Percentiles rank a stretch among this genome's conserved stretches.
Conservation (phyloP, 2,888 invertebrate genomes). For the Drosophila kanekoi region DNA sequence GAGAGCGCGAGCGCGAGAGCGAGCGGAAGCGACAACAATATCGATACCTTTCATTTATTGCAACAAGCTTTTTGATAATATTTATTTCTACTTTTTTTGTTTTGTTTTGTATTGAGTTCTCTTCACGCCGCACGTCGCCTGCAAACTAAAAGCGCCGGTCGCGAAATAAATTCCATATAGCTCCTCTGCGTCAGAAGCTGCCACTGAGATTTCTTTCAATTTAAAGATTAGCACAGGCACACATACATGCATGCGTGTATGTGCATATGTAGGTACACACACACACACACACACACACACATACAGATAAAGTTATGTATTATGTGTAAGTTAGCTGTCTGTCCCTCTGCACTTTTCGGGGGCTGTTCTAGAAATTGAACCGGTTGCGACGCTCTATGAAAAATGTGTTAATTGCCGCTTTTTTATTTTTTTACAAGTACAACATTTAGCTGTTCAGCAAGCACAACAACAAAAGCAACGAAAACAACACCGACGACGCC, state of each 20-base stretch:
- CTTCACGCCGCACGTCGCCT: constrained; percentile 54
- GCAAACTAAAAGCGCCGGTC: constrained; percentile 60
- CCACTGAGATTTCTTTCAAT: constrained; percentile 73
- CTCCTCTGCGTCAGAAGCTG: constrained; percentile 51
- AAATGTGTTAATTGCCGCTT: constrained; percentile 70
- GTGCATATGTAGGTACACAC: background rate
- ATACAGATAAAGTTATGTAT: constrained; percentile 48
- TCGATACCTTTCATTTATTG: constrained; percentile 18
- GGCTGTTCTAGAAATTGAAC: constrained; percentile 49
- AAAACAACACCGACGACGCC: constrained; percentile 29
- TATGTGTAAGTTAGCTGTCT: constrained; percentile 54
- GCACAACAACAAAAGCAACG: background rate
- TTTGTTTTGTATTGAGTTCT: constrained; percentile 33
- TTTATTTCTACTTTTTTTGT: background rate
- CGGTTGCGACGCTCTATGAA: constrained; percentile 54
- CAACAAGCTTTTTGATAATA: constrained; percentile 18
- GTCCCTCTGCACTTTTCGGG: constrained; percentile 45
- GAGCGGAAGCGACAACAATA: constrained; percentile 17
- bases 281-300: background rate
- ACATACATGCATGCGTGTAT: constrained; percentile 26
- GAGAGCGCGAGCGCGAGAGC: background rate
- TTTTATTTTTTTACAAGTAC: constrained; percentile 47
- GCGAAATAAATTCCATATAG: constrained; percentile 48
- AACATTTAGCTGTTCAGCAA: constrained; percentile 31
- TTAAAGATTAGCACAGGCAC: constrained; percentile 70